Base-by-base conservation (phyloP, 2,888 invertebrate species). In the Scaptomyza tumidula region DNA sequence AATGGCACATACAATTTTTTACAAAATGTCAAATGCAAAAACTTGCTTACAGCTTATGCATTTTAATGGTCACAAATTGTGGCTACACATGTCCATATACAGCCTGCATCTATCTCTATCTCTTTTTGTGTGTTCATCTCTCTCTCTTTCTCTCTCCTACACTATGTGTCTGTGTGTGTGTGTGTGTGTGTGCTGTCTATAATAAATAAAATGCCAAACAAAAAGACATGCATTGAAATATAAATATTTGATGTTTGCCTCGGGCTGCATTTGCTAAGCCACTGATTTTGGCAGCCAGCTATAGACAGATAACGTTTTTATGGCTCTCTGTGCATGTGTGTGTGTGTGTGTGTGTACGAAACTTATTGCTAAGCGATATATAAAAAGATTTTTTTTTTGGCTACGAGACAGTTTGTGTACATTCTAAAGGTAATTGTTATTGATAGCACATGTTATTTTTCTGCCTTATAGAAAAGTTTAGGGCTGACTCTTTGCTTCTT, bases 51-150 rank as follows among this genome's bases (percentile, higher is more conserved):
- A 75, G 80, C 78, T 80, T 83, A 63, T 84, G 83, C 83, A 84
- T 87, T 84, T 88, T 84, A 84, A 84, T 84, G 86, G 75, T 68
- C 86, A 71, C 83, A 82, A 84, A 82, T 87, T 85, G 86, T 77
- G 75, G 75, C 71, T 46, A 53, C 62, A 41, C 75, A 65, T 58
- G 65, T 44, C 46, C 39, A 59, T 46, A 43, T 41, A 9, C 33
- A 29, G 46, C 27, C 31, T 16, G 16, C 49, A 50, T 35, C 35
- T 19, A 19, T 35, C 14, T 33, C 48, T 52, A 24, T 39, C 14
- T 46, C 29, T 41, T 6, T 44, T 10, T 43, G 11, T 44, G 3
- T 13, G 13, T 13, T 4, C n/a, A 27, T 19, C 14, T 16, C 11
- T 11, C 33, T 7, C 9, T 27, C 27, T 9, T 11, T 29, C 19